Percentiles rank a stretch among this genome's conserved stretches.
Conservation (phyloP, 2,113 vertebrate species). For the Baryphthengus martii region DNA sequence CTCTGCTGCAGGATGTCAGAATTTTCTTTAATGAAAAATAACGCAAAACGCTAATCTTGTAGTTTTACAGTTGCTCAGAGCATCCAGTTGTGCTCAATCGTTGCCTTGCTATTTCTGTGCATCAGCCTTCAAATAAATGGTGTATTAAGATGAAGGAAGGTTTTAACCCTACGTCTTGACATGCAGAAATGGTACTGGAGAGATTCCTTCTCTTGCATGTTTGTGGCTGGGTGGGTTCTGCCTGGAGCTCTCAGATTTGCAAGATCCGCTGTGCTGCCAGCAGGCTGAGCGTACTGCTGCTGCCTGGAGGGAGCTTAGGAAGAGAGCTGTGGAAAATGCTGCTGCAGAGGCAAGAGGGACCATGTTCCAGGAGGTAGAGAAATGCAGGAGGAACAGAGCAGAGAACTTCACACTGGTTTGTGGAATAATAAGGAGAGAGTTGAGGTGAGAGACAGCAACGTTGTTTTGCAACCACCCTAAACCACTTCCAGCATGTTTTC, state of each 20-base stretch:
- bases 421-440: neutral
- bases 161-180: neutral
- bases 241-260: neutral
- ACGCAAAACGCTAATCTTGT: neutral
- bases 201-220: neutral
- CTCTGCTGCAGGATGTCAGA: neutral
- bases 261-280: constrained; percentile 1
- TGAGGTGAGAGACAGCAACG: fast-evolving
- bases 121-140: neutral
- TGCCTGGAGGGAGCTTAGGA: neutral
- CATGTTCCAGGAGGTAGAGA: neutral
- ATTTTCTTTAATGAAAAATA: neutral
- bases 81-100: neutral
- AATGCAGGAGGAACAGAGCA: neutral
- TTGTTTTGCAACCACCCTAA: neutral
- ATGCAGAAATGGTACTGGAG: neutral
- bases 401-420: neutral
- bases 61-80: neutral
- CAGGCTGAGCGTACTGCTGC: neutral
- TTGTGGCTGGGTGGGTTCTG: neutral
- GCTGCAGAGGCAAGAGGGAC: neutral
- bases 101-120: neutral
- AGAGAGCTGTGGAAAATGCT: neutral
- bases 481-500: neutral
- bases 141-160: neutral